These are phyloP conservation scores for Apis mellifera DNA, from an alignment of 1,140 invertebrate species.

Conservation along the genomic window Amel_HAv3.1 CM009942.2:341501-342000, in stretches of 20 bases:
- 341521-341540: slow-evolving; percentile 22
- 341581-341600: slow-evolving; percentile 16
- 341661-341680: slow-evolving; percentile 70
- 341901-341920: slow-evolving; percentile 62
- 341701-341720: slow-evolving; percentile 62
- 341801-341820: slow-evolving; percentile 48
- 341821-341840: slow-evolving; percentile 54
- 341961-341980: background rate
- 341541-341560: slow-evolving; percentile 40
- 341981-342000: no score
- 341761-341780: slow-evolving; percentile 75
- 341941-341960: no score
- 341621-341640: slow-evolving; percentile 71
- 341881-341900: slow-evolving; percentile 77
- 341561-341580: slow-evolving; percentile 16
- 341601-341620: slow-evolving; percentile 55
- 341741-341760: slow-evolving; percentile 51
- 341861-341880: slow-evolving; percentile 79
- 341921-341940: background rate
- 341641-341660: slow-evolving; percentile 65
- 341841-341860: slow-evolving; percentile 76
- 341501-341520: slow-evolving; percentile 39
- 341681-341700: slow-evolving; percentile 71
- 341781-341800: slow-evolving; percentile 71
- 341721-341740: slow-evolving; percentile 23